phyloP scores from a whole-genome alignment of 1,140 invertebrate genomes.

The Cydia pomonella region DNA sequence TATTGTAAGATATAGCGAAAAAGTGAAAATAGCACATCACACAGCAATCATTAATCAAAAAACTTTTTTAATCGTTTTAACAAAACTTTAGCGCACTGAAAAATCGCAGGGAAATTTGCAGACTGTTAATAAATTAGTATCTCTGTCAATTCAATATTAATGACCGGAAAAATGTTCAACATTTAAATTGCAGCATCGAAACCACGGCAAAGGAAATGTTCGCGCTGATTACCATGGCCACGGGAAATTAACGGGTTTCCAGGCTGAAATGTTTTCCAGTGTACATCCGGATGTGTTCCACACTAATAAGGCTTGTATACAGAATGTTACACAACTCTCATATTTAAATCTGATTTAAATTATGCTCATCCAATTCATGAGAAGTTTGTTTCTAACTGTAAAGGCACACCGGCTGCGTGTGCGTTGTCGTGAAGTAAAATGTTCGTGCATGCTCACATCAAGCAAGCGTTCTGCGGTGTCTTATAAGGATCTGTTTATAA shows the following conservation, averaged over 20 bases:
- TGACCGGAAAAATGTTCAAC: background rate
- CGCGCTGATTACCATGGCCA: background rate
- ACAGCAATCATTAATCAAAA: too few species aligned
- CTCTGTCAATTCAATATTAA: background rate
- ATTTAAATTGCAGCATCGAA: background rate
- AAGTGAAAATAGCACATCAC: too few species aligned
- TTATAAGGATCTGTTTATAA: too few species aligned
- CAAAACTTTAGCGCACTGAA: background rate
- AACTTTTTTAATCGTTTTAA: background rate
- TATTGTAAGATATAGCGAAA: too few species aligned
- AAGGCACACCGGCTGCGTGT: too few species aligned
- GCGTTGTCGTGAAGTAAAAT: too few species aligned
- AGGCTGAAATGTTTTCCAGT: background rate
- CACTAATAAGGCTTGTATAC: too few species aligned
- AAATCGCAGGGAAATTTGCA: background rate
- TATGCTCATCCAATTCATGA: too few species aligned
- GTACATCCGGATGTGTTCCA: background rate
- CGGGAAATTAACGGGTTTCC: background rate
- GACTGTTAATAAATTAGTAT: background rate
- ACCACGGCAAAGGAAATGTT: slow-evolving; percentile 6
- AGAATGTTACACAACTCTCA: too few species aligned
- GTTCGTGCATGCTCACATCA: too few species aligned
- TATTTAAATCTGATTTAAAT: background rate
- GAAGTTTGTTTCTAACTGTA: too few species aligned
- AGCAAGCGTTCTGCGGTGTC: too few species aligned